A percentile compares a stretch with the other conserved stretches of the same genome.
These are phyloP conservation scores for Conchocele bisecta DNA, from an alignment of 2,888 invertebrate species.

Conservation along the genomic window DNA sequence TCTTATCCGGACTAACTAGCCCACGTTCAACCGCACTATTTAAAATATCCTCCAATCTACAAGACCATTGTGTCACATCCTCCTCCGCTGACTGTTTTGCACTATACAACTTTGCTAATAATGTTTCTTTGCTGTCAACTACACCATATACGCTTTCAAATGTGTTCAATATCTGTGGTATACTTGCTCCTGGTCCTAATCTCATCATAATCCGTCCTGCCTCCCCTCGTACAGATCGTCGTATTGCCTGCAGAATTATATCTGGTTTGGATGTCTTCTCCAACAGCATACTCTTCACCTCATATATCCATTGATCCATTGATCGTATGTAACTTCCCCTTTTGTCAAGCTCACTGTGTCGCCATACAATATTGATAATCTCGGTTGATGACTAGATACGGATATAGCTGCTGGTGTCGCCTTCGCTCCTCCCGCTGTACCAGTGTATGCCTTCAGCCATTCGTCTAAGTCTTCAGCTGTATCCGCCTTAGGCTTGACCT, in stretches of 20 bases:
- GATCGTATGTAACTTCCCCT: neutral
- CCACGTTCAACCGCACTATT: neutral
- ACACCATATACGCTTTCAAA: slow-evolving; percentile 5
- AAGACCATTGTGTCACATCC: slow-evolving; percentile 1
- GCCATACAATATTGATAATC: neutral
- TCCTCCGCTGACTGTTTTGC: neutral
- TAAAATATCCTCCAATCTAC: neutral
- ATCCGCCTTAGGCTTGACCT: too few species aligned
- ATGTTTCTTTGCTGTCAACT: neutral
- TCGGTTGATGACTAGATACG: too few species aligned
- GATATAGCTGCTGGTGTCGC: too few species aligned
- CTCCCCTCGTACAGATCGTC: neutral
- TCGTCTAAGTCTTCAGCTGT: too few species aligned
- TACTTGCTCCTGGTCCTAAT: neutral
- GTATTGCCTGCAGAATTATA: neutral
- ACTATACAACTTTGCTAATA: neutral
- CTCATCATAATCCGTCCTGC: neutral
- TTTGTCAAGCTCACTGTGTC: too few species aligned
- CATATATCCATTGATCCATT: neutral
- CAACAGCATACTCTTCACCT: neutral
- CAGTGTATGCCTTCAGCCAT: too few species aligned
- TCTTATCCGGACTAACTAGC: neutral
- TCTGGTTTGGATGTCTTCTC: neutral
- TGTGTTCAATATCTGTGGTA: neutral
- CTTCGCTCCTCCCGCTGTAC: too few species aligned